Evolutionary conservation across 2,797 vertebrate genomes (phyloP), one percentile per base, ranked within the genome.

Genomic region (Ambastaia sidthimunki): DNA sequence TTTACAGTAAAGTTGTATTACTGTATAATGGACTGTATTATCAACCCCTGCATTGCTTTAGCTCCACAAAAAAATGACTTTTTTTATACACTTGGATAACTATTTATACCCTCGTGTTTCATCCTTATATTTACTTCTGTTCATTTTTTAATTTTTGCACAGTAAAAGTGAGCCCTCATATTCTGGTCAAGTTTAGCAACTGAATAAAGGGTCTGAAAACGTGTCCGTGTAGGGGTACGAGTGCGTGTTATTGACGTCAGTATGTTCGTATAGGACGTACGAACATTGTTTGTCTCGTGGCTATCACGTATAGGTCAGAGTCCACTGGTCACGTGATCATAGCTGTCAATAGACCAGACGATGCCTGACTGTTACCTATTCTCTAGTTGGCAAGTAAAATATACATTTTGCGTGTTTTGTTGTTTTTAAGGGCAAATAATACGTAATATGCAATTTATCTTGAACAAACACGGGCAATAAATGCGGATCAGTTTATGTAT

Each of bases 1-100:
- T 71, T 74, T 57, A 48, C 62, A 77, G 76, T 80, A 80, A 31
- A 28, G 6, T 31, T 34, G 19, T 68, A 23, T 71, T 71, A 60
- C 67, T 62, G 37, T 50, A 68, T 16, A 21, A 67, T 76, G 34
- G 52, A 34, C 34, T 69, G 25, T 54, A 19, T 25, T 59, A 31
- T 76, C 52, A 47, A 25, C n/a, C 28, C 12, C 59, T 60, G 54
- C 54, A 34, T 57, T 69, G 52, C 65, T 48, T 69, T 11, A 76
- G 23, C 41, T 57, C 23, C 63, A 21, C 3, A 21, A 21, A 69
- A 16, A 15, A 76, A 47, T 59, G 31, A 12, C 5, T 50, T 47
- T 76, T 74, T 54, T 55, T 13, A 69, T 60, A 48, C 25, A 68
- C 34, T 47, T 34, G 13, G 31, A 54, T 16, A 77, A 70, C 7